phyloP scores from a whole-genome alignment of 2,113 vertebrate species.

The Paedocypris sp. region DNA sequence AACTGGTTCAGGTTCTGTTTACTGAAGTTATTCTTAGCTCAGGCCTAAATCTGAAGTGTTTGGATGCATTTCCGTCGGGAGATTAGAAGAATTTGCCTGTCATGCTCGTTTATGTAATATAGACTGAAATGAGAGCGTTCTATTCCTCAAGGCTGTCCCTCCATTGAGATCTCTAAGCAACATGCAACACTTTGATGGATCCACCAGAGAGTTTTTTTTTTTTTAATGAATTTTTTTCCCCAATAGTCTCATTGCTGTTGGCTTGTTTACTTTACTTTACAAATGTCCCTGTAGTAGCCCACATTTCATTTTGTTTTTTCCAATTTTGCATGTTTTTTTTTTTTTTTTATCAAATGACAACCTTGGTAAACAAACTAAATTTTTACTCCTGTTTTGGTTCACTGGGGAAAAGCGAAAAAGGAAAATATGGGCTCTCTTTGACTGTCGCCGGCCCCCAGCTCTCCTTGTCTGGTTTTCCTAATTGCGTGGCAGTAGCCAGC shows the following conservation, averaged over 20 bases:
- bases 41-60: not conserved
- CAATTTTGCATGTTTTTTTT: not conserved
- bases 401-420: constrained; percentile 59
- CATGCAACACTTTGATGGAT: constrained; percentile 53
- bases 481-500: constrained; percentile 64
- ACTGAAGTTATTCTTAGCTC: not conserved
- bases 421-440: constrained; percentile 54
- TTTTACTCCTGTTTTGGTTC: not conserved
- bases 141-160: constrained; percentile 58
- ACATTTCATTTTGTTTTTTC: constrained; percentile 25
- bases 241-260: constrained; percentile 43
- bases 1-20: not conserved
- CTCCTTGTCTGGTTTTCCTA: constrained; percentile 63
- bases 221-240: constrained; percentile 44
- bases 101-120: constrained; percentile 59
- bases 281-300: constrained; percentile 51
- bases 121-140: constrained; percentile 50
- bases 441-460: constrained; percentile 46
- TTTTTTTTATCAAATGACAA: constrained; percentile 31
- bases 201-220: constrained; percentile 64
- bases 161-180: constrained; percentile 37
- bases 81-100: not conserved
- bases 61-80: constrained; percentile 2
- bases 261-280: constrained; percentile 60
- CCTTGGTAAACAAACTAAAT: no score